phyloP scores from a whole-genome alignment of 2,888 invertebrate genomes.

The Caenorhabditis sp. region DNA sequence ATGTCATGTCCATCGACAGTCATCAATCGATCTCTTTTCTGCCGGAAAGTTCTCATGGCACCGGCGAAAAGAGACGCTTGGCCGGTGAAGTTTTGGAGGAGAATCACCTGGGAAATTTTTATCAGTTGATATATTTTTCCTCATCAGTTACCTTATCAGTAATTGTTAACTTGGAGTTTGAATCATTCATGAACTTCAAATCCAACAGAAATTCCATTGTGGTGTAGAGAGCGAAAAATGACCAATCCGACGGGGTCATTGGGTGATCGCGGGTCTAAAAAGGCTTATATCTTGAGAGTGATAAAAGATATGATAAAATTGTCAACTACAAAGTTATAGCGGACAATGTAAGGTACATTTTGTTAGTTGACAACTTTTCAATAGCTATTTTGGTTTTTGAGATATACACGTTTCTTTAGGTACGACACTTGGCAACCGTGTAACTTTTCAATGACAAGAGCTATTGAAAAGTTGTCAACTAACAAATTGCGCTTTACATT shows the following conservation, averaged over 20 bases:
- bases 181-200: conserved; percentile 34
- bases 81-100: conserved; percentile 10
- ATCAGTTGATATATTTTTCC: no score
- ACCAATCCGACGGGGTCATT: conserved; percentile 33
- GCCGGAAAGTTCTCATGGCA: conserved; percentile 27
- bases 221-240: conserved; percentile 46
- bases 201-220: conserved; percentile 19
- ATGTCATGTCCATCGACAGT: conserved; percentile 41
- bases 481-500: no score
- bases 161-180: no score
- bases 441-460: no score
- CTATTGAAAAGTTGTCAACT: no score
- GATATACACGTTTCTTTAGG: no score
- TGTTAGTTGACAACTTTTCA: no score
- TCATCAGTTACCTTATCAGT: background rate
- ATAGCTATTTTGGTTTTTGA: no score
- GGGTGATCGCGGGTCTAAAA: conserved; percentile 17
- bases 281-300: background rate
- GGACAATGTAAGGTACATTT: no score
- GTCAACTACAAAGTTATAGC: background rate
- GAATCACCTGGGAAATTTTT: conserved; percentile 18
- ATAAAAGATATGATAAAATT: background rate
- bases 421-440: no score
- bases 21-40: conserved; percentile 23
- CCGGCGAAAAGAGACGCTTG: conserved; percentile 33